Evolutionary conservation across 1,140 invertebrate genomes (phyloP), one percentile per base, ranked within the genome.

Genomic region (Tigriopus japonicus): DNA sequence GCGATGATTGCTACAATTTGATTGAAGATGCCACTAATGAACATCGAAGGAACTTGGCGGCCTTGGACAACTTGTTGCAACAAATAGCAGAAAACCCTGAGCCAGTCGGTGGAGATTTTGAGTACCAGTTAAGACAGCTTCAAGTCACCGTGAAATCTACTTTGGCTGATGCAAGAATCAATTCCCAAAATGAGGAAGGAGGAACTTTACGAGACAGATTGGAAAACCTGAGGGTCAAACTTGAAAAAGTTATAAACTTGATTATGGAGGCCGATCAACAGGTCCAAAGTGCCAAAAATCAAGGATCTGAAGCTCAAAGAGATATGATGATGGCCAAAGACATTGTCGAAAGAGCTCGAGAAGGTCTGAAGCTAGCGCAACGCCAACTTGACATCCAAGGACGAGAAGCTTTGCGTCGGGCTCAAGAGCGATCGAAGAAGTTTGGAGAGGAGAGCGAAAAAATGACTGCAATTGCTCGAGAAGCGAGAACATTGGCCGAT

Each of bases 1-100:
- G 92, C 72, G 88, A 89, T 0, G 77, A 83, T 15, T 97, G 92
- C 69, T 97, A 97, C 68, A 90, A 88, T 71, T 74, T 98, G 0
- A 87, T 96, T 0, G 84, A 91, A 70, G 83, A 89, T 63, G 83
- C 85, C 0, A 87, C 87, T 0, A 82, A 85, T 68, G 67, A 73
- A n/a, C 90, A 95, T 67, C 76, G 87, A 56, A 71, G 69, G 52
- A 86, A 87, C 67, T 71, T 95, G 6, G 70, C 73, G 1, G 80
- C 88, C 62, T 73, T 95, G 13, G 78, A 81, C 62, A 74, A 80
- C 28, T 73, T 85, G 41, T 79, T 80, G 65, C 77, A 71, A 66
- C 82, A 79, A 71, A 87, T 79, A 54, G 77, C 77, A 35, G 78
- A 75, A 60, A 83, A 79, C 64, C 87, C 88, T 0, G 84, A 83